Evolutionary conservation across 1,140 invertebrate species (phyloP), one percentile per base, ranked within the genome.

Genomic region (Dinoponera quadriceps): DNA sequence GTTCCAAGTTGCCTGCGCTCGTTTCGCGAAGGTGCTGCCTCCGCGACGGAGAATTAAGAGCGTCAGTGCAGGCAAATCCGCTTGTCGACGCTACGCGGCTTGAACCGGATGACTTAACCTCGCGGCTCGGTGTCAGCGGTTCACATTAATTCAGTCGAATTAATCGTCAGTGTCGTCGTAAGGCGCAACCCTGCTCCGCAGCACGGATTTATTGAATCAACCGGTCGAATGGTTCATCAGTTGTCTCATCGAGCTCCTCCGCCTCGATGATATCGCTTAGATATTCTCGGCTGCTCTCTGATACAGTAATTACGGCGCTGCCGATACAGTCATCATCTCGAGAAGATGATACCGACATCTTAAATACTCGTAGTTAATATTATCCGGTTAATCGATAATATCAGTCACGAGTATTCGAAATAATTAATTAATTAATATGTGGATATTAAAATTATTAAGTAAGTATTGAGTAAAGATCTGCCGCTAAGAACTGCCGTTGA

Each of bases 201-300:
- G 92, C 93, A 93, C 92, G 91, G 93, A 94, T 94, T 94, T 94
- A 94, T 94, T 94, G 92, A 94, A 94, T 94, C 93, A 94, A 86
- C 88, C 89, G 91, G 93, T 93, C 93, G 93, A 93, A 92, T 91
- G 87, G 91, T 89, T 92, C 90, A 92, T 88, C 87, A 89, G 86
- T 91, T 90, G 85, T 92, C 90, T 92, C 91, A 92, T 90, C 86
- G 86, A 87, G 75, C 65, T 69, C 38, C n/a, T 18, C 5, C 49
- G 27, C 22, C 68, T 55, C n/a, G 63, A 55, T 68, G 54, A 55
- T 44, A 27, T 74, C 11, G 13, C 38, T 49, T 65, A 63, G 44
- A 75, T 22, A 75, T 75, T 29, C 38, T 2, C 33, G n/a, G n/a
- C 4, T 1, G 13, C 13, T 63, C 27, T 25, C 18, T 18, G 33